Evolutionary conservation across 2,888 invertebrate genomes (phyloP), one percentile per base, ranked within the genome.

Genomic region (Tinea trinotella): DNA sequence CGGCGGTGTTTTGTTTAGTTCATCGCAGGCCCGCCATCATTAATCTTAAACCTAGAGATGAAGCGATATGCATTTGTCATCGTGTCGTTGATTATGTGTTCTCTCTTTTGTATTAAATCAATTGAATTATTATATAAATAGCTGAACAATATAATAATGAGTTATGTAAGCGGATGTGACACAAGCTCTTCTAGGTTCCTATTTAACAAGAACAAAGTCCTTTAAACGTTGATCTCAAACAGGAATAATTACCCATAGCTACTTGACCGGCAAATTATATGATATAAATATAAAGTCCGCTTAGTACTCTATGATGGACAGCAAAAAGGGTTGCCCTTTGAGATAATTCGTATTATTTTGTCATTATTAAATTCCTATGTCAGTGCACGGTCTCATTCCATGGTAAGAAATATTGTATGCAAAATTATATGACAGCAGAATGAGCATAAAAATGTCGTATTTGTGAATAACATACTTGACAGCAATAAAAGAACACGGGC

Each of bases 301-400:
- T 19, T 46, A 17, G 70, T 65, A 70, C 79, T 74, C 70, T 82
- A 84, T 85, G 85, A 85, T 71, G 74, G 85, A 85, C 85, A 85
- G 84, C 79, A 83, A 76, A 85, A 85, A 85, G 85, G 84, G 70
- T 71, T 72, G 75, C 77, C 76, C 78, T 81, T 81, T 80, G 75
- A 79, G 72, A 78, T 79, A 72, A 75, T 80, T 80, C 78, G 84
- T 83, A 85, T 85, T 85, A 85, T 85, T 85, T 85, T 85, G 85
- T 85, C 84, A 85, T 85, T 84, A 85, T 85, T 85, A 85, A 85
- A 85, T 85, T 85, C 85, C 73, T 68, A 74, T 82, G 85, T 85
- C 85, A 83, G 71, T 71, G 64, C 70, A 64, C 66, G 76, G 79
- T 83, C 74, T 80, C 81, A 78, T 83, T 85, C 77, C 74, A 70